These are phyloP conservation scores for Pyrrhosoma nymphula DNA, from an alignment of 2,888 invertebrate genomes.

Conservation along the genomic window DNA sequence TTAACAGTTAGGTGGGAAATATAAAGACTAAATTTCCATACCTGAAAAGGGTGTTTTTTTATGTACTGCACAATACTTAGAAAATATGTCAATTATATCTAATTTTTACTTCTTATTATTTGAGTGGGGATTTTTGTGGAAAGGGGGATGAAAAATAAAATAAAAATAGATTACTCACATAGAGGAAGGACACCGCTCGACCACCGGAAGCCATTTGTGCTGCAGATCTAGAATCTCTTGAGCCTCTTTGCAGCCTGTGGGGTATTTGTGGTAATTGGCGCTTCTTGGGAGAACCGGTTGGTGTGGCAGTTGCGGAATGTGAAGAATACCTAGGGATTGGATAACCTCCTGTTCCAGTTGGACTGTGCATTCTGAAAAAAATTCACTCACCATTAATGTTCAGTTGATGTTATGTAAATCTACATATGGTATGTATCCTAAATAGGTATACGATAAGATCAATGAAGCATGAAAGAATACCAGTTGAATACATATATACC, in stretches of 20 bases:
- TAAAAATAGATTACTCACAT: background rate
- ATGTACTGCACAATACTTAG: no score
- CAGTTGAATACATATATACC: no score
- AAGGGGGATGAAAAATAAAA: background rate
- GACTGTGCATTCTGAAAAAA: conserved; percentile 60
- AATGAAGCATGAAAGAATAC: no score
- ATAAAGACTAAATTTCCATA: no score
- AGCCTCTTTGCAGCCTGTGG: conserved; percentile 72
- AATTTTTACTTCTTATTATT: no score
- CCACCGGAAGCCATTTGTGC: conserved; percentile 65
- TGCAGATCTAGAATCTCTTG: conserved; percentile 71
- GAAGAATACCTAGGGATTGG: conserved; percentile 66
- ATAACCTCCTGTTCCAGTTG: conserved; percentile 75
- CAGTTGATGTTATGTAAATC: background rate
- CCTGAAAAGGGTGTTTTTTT: no score
- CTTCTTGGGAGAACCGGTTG: conserved; percentile 97
- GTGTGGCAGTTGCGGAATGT: conserved; percentile 92
- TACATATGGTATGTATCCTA: background rate
- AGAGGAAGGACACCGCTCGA: conserved; percentile 62
- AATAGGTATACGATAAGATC: no score
- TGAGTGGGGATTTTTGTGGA: no score
- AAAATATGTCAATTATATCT: no score
- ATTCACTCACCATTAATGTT: background rate
- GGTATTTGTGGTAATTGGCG: conserved; percentile 98
- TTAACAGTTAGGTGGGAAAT: no score